These are phyloP conservation scores for Ectropis grisescens DNA, from an alignment of 1,140 invertebrate genomes.

Conservation along the genomic window DNA sequence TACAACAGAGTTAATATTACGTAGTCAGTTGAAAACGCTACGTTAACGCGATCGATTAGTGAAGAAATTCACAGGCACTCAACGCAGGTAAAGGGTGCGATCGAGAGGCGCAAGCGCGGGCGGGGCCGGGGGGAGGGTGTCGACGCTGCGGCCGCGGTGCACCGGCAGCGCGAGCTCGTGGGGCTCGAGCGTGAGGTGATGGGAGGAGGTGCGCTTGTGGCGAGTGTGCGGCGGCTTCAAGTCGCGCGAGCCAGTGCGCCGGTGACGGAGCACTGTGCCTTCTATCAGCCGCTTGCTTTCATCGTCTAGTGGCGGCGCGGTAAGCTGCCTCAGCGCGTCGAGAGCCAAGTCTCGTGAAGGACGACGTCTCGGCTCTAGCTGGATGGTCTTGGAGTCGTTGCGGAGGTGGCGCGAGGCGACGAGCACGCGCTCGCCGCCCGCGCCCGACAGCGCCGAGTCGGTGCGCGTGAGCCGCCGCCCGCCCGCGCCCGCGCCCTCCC, in stretches of 20 bases:
- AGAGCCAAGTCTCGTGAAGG: conserved; percentile 43
- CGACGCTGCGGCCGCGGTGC: conserved; percentile 51
- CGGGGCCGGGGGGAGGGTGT: conserved; percentile 37
- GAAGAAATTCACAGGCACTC: no score
- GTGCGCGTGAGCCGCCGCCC: conserved; percentile 41
- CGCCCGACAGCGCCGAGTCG: conserved; percentile 41
- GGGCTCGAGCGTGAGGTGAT: conserved; percentile 60
- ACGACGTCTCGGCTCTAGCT: conserved; percentile 66
- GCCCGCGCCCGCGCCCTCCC: conserved; percentile 11
- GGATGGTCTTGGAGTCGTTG: conserved; percentile 73
- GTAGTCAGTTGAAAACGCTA: no score
- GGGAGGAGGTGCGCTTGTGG: conserved; percentile 61
- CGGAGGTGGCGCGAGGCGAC: conserved; percentile 71
- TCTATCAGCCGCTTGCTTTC: conserved; percentile 65
- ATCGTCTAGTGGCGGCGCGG: conserved; percentile 54
- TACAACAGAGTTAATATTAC: no score
- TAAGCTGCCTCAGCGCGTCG: conserved; percentile 14
- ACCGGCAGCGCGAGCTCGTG: conserved; percentile 43
- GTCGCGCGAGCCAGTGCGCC: conserved; percentile 71
- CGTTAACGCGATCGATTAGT: no score
- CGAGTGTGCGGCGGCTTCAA: conserved; percentile 41
- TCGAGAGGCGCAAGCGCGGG: conserved; percentile 27
- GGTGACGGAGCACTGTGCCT: conserved; percentile 67
- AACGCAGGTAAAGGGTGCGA: no score
- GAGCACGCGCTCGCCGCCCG: conserved; percentile 53